phyloP scores from a whole-genome alignment of 2,797 vertebrate genomes.

The Falco columbarius region DNA sequence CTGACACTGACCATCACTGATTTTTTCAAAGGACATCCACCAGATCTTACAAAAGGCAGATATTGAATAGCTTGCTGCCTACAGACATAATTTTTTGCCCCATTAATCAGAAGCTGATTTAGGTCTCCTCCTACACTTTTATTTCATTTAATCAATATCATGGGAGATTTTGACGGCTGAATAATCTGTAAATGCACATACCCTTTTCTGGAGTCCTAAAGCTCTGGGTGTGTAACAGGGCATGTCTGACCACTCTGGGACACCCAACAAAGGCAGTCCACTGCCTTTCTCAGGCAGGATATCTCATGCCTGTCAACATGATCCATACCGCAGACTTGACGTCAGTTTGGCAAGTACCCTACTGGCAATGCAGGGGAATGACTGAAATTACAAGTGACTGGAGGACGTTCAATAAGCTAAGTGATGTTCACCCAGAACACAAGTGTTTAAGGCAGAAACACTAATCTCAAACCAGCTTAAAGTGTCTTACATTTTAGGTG shows the following conservation, averaged over 20 bases:
- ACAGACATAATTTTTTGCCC: rapidly evolving
- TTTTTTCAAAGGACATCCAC: background rate
- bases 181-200: background rate
- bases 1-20: background rate
- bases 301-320: background rate
- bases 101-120: background rate
- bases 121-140: background rate
- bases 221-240: background rate
- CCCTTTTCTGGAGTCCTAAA: background rate
- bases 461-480: background rate
- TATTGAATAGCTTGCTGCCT: background rate
- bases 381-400: background rate
- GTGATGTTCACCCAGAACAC: background rate
- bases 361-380: background rate
- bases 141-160: background rate
- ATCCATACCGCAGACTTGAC: background rate
- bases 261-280: background rate
- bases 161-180: background rate
- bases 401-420: background rate
- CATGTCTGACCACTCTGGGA: rapidly evolving
- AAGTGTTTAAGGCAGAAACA: background rate
- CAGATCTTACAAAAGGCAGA: background rate
- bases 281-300: background rate
- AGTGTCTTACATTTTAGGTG: background rate
- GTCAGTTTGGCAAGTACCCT: background rate